These are phyloP conservation scores for Zaprionus vittiger DNA, from an alignment of 1,140 invertebrate species.

Conservation along the genomic window DNA sequence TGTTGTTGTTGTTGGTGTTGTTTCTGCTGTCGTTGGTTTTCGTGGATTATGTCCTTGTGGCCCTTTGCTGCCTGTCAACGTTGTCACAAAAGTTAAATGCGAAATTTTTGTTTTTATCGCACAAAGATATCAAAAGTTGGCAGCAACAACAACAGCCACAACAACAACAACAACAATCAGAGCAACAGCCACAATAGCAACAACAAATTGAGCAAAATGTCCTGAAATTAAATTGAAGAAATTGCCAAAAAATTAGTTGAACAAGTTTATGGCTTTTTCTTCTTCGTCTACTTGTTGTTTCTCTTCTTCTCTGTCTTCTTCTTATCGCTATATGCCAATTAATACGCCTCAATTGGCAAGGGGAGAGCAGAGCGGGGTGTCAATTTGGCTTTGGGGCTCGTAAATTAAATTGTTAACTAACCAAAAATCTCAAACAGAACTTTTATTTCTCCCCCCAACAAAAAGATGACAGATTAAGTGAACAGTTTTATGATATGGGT, in stretches of 20 bases:
- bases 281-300: conserved; percentile 5
- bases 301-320: neutral
- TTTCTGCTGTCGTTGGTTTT: conserved; percentile 1
- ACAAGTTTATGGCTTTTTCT: conserved; percentile 19
- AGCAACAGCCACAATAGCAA: conserved; percentile 1
- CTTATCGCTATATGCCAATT: conserved; percentile 49
- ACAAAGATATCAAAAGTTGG: conserved; percentile 57
- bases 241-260: conserved; percentile 45
- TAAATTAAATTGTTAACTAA: conserved; percentile 66
- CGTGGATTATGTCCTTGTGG: neutral
- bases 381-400: neutral
- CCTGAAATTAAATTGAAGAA: conserved; percentile 39
- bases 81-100: conserved; percentile 49
- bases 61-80: conserved; percentile 19
- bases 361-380: neutral
- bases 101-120: conserved; percentile 49
- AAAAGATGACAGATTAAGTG: conserved; percentile 51
- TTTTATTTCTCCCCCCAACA: neutral
- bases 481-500: conserved; percentile 62
- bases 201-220: conserved; percentile 13
- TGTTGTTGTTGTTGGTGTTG: neutral
- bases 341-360: conserved; percentile 27
- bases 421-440: conserved; percentile 30
- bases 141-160: conserved; percentile 50
- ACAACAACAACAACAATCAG: conserved; percentile 8